These are phyloP conservation scores for Carabus problematicus DNA, from an alignment of 2,888 invertebrate species.

Conservation along the genomic window DNA sequence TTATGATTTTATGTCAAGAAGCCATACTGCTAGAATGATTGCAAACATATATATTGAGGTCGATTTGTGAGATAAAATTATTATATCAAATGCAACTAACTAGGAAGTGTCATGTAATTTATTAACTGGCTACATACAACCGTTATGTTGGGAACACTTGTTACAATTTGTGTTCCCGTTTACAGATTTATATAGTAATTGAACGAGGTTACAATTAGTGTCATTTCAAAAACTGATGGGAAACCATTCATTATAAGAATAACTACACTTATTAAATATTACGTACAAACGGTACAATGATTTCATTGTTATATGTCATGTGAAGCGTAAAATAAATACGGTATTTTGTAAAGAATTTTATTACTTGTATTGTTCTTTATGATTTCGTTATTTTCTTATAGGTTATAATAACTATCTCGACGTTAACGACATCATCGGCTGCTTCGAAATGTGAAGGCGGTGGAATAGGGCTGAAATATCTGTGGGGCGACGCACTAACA, in stretches of 20 bases:
- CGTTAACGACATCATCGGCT: conserved; percentile 51
- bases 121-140: conserved; percentile 13
- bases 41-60: not conserved
- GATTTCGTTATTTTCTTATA: conserved; percentile 48
- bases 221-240: no score
- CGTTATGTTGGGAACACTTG: conserved; percentile 35
- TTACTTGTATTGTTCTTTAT: no score
- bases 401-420: conserved; percentile 50
- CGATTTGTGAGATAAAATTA: not conserved
- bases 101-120: conserved; percentile 14
- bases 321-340: no score
- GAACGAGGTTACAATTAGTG: not conserved
- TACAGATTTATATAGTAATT: not conserved
- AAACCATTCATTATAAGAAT: no score
- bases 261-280: no score
- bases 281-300: no score
- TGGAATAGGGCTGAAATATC: conserved; percentile 77
- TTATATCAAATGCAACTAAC: conserved; percentile 2
- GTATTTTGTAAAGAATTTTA: no score
- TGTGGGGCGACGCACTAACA: conserved; percentile 86
- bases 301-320: no score
- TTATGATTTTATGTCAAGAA: not conserved
- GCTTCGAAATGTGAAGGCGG: conserved; percentile 64
- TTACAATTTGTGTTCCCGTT: conserved; percentile 24
- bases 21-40: not conserved